Conservation (phyloP, 2,113 vertebrate species). For the Aptenodytes forsteri region DNA sequence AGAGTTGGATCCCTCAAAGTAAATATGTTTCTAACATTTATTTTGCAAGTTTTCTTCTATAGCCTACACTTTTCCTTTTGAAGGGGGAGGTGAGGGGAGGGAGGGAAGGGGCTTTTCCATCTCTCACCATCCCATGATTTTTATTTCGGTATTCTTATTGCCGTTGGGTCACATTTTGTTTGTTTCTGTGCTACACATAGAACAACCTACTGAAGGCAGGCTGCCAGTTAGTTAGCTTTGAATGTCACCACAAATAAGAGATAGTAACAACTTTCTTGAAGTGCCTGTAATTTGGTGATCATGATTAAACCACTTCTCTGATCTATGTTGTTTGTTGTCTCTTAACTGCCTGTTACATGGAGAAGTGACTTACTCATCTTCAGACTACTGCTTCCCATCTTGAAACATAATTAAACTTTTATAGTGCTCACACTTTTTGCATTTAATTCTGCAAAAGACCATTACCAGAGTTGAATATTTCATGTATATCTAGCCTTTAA, state of each 20-base stretch:
- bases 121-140: slow-evolving; percentile 81
- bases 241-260: slow-evolving; percentile 61
- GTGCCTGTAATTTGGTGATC: slow-evolving; percentile 68
- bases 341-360: slow-evolving; percentile 41
- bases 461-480: slow-evolving; percentile 11
- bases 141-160: slow-evolving; percentile 77
- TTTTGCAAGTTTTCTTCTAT: slow-evolving; percentile 82
- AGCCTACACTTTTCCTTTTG: slow-evolving; percentile 80
- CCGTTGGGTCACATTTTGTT: slow-evolving; percentile 80
- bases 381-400: slow-evolving; percentile 43
- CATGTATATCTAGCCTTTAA: not conserved
- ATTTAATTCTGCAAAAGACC: slow-evolving; percentile 39
- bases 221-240: slow-evolving; percentile 69
- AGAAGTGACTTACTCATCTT: slow-evolving; percentile 70
- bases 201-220: slow-evolving; percentile 76
- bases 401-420: slow-evolving; percentile 38
- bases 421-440: slow-evolving; percentile 1
- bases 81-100: slow-evolving; percentile 71
- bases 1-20: slow-evolving; percentile 90
- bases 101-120: slow-evolving; percentile 79
- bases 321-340: slow-evolving; percentile 52
- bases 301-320: slow-evolving; percentile 77
- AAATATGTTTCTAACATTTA: slow-evolving; percentile 87
- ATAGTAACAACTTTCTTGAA: slow-evolving; percentile 40
- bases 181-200: slow-evolving; percentile 82